phyloP scores from a whole-genome alignment of 1,140 invertebrate genomes.

The Sycophila sp. region DNA sequence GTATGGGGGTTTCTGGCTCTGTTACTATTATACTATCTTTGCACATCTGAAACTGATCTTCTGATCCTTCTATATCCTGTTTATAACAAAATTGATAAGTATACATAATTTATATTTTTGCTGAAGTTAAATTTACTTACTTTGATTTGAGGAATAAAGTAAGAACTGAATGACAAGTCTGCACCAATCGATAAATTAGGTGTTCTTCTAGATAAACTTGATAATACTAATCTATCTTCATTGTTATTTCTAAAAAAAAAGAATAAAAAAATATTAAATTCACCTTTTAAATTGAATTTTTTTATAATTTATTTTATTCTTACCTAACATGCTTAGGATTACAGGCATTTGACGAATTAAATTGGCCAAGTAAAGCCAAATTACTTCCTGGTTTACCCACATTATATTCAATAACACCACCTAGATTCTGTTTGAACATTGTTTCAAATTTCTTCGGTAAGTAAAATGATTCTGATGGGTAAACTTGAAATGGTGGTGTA shows the following conservation, averaged over 20 bases:
- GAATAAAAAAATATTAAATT: not conserved
- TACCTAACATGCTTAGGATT: constrained; percentile 34
- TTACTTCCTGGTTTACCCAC: constrained; percentile 36
- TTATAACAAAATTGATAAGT: constrained; percentile 21
- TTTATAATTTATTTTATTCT: too few relatives aligned
- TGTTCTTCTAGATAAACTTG: constrained; percentile 20
- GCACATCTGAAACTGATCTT: constrained; percentile 26
- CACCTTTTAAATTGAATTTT: not conserved
- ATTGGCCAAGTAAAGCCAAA: constrained; percentile 38
- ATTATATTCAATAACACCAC: constrained; percentile 30
- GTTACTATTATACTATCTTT: constrained; percentile 47
- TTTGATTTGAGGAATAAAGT: constrained; percentile 40
- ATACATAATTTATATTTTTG: not conserved
- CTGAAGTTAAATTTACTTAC: constrained; percentile 27
- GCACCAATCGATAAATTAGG: constrained; percentile 7
- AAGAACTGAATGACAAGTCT: constrained; percentile 33
- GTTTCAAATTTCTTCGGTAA: constrained; percentile 54
- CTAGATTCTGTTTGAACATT: constrained; percentile 41
- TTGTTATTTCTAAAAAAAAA: constrained; percentile 18
- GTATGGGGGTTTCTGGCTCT: constrained; percentile 44
- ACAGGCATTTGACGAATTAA: constrained; percentile 37
- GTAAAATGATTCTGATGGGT: constrained; percentile 54
- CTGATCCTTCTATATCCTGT: constrained; percentile 34
- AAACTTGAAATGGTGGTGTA: constrained; percentile 52
- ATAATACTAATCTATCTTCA: constrained; percentile 1